Evolutionary conservation across 64 coral and sea anemone genomes (phyloP), one percentile per base, ranked within the genome.

Genomic region (Pocillopora damicornis): DNA sequence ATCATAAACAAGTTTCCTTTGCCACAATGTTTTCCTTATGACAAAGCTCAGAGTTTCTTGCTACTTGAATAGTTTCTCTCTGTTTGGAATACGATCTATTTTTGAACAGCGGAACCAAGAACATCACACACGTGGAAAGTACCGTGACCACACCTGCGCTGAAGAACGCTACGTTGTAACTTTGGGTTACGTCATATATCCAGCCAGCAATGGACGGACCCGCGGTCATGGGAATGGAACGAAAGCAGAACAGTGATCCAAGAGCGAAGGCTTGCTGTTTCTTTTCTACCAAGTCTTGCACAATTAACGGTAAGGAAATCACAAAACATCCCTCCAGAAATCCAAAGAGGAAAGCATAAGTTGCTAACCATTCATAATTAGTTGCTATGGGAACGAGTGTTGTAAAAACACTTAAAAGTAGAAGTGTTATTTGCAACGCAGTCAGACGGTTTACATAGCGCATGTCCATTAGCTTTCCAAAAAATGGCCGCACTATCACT

Each of bases 151-250:
- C 58, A 20, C 86, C 74, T 22, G 74, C 59, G 18, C 35, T 64
- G 4, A 88, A 64, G 34, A 88, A 88, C 0, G 86, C 59, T 11
- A 78, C 86, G 56, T n/a, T 14, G 9, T 88, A 88, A 64, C 86
- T 88, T 8, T 61, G 23, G 30, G 23, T 77, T 37, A 26, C 66
- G 59, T 88, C 86, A n/a, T 77, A 88, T 16, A 88, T 88, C 86
- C 86, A 88, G 18, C 87, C 87, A 11, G 87, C 87, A 34, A 89
- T 71, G 0, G 87, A 71, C 1, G 87, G 76, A 0, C 87, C 87
- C 4, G 63, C 87, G 13, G 37, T 63, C 58, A 10, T 5, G 2
- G 75, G 61, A 57, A 89, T 35, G 9, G 76, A 38, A 13, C 79
- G 10, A 35, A 73, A 20, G 38, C n/a, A 79, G 15, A 58, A 79